phyloP scores from a whole-genome alignment of 2,113 vertebrate genomes.

The Aramus guarauna region DNA sequence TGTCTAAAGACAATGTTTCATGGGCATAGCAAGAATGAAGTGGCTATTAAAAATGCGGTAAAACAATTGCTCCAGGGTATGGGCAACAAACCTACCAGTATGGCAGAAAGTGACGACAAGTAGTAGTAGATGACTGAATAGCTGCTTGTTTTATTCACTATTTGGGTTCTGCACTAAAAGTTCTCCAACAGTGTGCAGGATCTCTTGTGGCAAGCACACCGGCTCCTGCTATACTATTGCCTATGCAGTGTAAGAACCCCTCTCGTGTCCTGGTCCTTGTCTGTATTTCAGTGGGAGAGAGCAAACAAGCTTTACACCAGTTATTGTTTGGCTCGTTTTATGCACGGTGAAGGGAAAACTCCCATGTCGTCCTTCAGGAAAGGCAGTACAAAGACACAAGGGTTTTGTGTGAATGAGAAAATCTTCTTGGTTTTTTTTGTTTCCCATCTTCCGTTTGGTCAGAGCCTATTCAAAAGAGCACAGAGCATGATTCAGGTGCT shows the following conservation, averaged over 20 bases:
- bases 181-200: background rate
- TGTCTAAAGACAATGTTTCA: background rate
- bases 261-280: background rate
- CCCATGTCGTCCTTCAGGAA: rapidly evolving
- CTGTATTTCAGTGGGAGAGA: background rate
- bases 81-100: background rate
- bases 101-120: background rate
- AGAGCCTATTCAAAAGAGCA: background rate
- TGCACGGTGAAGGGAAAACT: rapidly evolving
- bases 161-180: background rate
- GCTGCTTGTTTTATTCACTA: background rate
- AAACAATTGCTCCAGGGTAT: background rate
- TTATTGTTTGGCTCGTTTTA: background rate
- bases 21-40: background rate
- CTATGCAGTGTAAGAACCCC: background rate
- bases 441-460: background rate
- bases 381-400: background rate
- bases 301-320: background rate
- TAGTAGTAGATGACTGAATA: background rate
- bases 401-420: background rate
- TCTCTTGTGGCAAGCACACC: background rate
- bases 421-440: background rate
- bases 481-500: background rate
- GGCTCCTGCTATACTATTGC: background rate
- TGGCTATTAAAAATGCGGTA: background rate